phyloP scores from a whole-genome alignment of 1,140 invertebrate genomes.

The Aphis craccivora region DNA sequence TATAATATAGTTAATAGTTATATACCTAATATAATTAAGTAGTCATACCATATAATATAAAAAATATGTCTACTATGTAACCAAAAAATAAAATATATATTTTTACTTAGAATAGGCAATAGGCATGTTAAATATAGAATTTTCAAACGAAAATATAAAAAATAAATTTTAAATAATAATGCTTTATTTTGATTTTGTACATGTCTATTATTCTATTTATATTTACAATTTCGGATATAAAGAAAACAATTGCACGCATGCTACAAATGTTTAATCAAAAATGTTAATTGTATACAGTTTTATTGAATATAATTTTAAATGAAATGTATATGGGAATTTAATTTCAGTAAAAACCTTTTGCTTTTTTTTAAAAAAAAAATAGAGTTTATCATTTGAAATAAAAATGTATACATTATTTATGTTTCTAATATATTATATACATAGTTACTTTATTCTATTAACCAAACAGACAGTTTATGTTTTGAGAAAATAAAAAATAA shows the following conservation, averaged over 20 bases:
- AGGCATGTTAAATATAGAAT: neutral
- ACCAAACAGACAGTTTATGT: neutral
- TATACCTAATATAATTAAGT: too few species aligned
- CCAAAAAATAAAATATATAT: too few species aligned
- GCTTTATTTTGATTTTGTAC: neutral
- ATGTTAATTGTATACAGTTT: neutral
- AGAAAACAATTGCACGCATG: neutral
- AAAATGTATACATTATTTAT: neutral
- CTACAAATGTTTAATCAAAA: neutral
- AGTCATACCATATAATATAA: too few species aligned
- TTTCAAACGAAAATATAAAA: neutral
- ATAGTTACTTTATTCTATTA: neutral
- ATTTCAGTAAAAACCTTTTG: neutral
- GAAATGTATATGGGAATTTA: neutral
- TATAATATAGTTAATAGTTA: too few species aligned
- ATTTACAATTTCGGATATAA: neutral
- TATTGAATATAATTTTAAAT: neutral
- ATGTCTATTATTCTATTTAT: neutral
- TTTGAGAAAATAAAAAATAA: neutral
- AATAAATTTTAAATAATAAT: neutral
- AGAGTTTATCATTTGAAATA: neutral
- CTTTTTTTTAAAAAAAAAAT: neutral
- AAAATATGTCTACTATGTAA: too few species aligned
- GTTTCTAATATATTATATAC: neutral
- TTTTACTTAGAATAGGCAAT: too few species aligned